Conservation (phyloP, 1,140 invertebrate genomes). For the Portunus trituberculatus region DNA sequence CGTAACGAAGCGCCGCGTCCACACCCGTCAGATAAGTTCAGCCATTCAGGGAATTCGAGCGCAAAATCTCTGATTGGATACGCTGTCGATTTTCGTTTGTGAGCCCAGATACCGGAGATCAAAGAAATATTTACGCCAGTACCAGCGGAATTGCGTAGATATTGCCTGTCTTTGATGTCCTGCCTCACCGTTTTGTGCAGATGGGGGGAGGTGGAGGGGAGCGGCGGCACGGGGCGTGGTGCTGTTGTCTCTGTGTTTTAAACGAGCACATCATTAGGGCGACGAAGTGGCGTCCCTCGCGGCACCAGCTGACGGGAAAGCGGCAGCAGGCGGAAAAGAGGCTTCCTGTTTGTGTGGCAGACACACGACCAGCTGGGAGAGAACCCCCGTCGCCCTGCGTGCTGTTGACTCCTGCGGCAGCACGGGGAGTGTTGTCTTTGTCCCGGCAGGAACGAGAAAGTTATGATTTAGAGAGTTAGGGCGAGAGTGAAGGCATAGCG, state of each 20-base stretch:
- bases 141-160: conserved; percentile 54
- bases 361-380: background rate
- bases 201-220: background rate
- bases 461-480: background rate
- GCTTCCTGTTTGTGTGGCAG: conserved; percentile 5
- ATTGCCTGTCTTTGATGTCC: conserved; percentile 53
- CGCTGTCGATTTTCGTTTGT: conserved; percentile 54
- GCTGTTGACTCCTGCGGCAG: too few relatives aligned
- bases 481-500: background rate
- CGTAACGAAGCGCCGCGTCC: background rate
- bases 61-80: conserved; percentile 54
- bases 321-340: background rate
- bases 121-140: conserved; percentile 63
- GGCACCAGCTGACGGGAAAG: background rate
- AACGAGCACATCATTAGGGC: conserved; percentile 49
- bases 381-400: background rate
- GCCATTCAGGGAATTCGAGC: conserved; percentile 53
- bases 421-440: background rate
- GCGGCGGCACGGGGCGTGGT: background rate
- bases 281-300: background rate
- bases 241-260: conserved; percentile 37
- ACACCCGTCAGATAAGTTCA: conserved; percentile 29
- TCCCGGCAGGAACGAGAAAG: background rate
- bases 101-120: conserved; percentile 53
- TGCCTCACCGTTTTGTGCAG: conserved; percentile 30